A percentile compares a stretch with the other conserved stretches of the same genome.
Evolutionary conservation across 2,888 invertebrate genomes (phyloP).

Genomic region (Troides oblongomaculatus): DNA sequence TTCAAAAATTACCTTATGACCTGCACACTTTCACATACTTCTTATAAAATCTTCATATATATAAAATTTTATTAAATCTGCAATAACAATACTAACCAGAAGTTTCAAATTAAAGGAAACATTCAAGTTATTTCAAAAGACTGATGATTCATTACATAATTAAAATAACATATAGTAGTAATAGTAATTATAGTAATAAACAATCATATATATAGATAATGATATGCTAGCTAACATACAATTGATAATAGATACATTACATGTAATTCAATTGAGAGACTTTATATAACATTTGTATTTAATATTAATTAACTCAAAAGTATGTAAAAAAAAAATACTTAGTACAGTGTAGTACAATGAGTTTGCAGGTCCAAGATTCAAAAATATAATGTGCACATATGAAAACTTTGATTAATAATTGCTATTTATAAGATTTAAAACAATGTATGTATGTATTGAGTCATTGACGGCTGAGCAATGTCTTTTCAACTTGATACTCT

Average conservation of each 20-base stretch:
- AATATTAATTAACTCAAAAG: too few relatives aligned
- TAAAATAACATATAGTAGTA: too few relatives aligned
- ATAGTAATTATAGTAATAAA: too few relatives aligned
- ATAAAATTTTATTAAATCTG: not conserved
- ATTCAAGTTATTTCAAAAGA: too few relatives aligned
- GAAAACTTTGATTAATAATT: not conserved
- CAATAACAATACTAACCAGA: not conserved
- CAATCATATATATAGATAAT: not conserved
- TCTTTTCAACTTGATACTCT: slow-evolving; percentile 64
- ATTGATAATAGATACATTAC: not conserved
- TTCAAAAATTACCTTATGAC: slow-evolving; percentile 39
- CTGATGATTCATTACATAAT: too few relatives aligned
- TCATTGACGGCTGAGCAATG: slow-evolving; percentile 62
- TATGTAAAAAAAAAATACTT: not conserved
- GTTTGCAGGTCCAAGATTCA: not conserved
- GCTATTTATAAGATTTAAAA: not conserved
- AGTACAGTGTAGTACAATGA: not conserved
- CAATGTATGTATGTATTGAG: slow-evolving; percentile 38
- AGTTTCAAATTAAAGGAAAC: too few relatives aligned
- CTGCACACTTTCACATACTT: slow-evolving; percentile 4
- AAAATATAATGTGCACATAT: not conserved
- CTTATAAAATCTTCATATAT: not conserved
- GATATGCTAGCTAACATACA: not conserved
- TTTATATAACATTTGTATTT: not conserved
- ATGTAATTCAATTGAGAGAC: not conserved